A percentile compares a stretch with the other conserved stretches of the same genome.
phyloP scores from a whole-genome alignment of 1,140 invertebrate species.

The Physella acuta region DNA sequence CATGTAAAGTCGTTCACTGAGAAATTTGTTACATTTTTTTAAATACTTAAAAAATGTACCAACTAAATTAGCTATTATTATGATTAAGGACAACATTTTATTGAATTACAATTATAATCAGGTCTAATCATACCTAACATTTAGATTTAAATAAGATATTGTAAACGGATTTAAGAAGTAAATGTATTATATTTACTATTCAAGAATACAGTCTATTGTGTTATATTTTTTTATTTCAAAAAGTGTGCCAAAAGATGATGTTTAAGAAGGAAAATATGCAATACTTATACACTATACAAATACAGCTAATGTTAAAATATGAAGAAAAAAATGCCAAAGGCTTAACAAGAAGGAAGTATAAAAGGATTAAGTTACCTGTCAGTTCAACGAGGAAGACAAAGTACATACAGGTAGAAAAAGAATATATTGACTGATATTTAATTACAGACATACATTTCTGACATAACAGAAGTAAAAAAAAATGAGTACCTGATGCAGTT shows the following conservation, averaged over 20 bases:
- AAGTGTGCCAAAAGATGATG: no score
- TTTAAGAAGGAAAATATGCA: no score
- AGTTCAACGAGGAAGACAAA: not conserved
- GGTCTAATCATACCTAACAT: not conserved
- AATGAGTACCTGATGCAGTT: slow-evolving; percentile 55
- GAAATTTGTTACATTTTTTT: slow-evolving; percentile 29
- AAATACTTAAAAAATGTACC: not conserved
- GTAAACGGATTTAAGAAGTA: not conserved
- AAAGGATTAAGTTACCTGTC: not conserved
- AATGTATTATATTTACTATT: not conserved
- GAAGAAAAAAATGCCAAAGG: not conserved
- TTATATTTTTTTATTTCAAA: no score
- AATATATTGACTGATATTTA: not conserved
- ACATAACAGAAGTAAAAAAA: not conserved
- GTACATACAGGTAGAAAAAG: not conserved
- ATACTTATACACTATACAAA: no score
- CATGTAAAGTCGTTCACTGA: slow-evolving; percentile 86
- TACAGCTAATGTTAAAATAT: not conserved
- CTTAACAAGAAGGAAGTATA: not conserved
- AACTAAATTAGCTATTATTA: not conserved
- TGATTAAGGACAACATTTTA: not conserved
- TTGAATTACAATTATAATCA: not conserved
- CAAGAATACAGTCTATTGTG: not conserved
- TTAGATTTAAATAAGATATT: not conserved
- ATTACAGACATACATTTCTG: not conserved